Percentiles rank a stretch among this genome's conserved stretches.
Evolutionary conservation across 2,113 vertebrate genomes (phyloP).

Genomic region (human): GRCh38 chr21:30831001-30831500

Average conservation of each 20-base stretch:
- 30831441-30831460: neutral
- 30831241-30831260: neutral
- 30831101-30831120: neutral
- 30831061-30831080: neutral
- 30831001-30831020: neutral
- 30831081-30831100: neutral
- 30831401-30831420: accelerated
- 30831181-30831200: neutral
- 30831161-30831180: neutral
- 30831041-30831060: neutral
- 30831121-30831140: neutral
- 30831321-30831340: neutral
- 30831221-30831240: neutral
- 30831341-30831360: slow-evolving; percentile 34
- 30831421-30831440: neutral
- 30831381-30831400: neutral
- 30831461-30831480: neutral
- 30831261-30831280: neutral
- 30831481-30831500: neutral
- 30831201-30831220: neutral
- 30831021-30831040: neutral
- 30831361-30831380: neutral
- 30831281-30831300: neutral
- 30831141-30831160: neutral
- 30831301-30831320: neutral